Evolutionary conservation across 1,140 invertebrate species (phyloP), one percentile per base, ranked within the genome.

Genomic region (Colletes gigas): DNA sequence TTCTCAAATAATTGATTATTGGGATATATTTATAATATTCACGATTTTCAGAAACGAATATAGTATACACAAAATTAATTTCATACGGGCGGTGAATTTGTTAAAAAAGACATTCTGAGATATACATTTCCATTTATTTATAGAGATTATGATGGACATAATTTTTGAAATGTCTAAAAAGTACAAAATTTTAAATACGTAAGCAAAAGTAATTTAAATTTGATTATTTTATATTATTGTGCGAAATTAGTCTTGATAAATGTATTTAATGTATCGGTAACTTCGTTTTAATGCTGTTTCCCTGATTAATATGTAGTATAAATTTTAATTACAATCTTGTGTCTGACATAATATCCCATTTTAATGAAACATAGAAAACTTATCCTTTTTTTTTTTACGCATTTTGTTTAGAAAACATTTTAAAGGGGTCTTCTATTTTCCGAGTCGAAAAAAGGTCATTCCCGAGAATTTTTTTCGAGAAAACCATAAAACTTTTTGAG

Each of bases 181-280:
- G 73, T 84, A 82, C 78, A 85, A 84, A 85, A 73, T 79, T 70
- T 78, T 57, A 82, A 70, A 82, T 74, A 70, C 39, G 69, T 54
- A 55, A 7, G 57, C 52, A 81, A 74, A 70, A 78, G 62, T 76
- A 74, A 81, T 81, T 41, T n/a, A 0, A 21, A 21, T 50, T 17
- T 21, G 12, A 8, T 59, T 67, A 19, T 10, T 52, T 15, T 17
- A 41, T 10, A 19, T 68, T 54, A 52, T n/a, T 9, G 54, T 68
- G 14, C 41, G 12, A 19, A 60, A 41, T 70, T 30, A 19, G 52
- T 52, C 71, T 14, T 5, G 30, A 4, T 15, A 39, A 75, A n/a
- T 73, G 3, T 73, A 8, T 62, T 12, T 47, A 21, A 21, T 50
- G 12, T 39, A 17, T 39, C 6, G 15, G 30, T 12, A 41, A 17